A percentile compares a stretch with the other conserved stretches of the same genome.
Conservation (phyloP, 2,113 vertebrate species). For the Lanius ludovicianus region DNA sequence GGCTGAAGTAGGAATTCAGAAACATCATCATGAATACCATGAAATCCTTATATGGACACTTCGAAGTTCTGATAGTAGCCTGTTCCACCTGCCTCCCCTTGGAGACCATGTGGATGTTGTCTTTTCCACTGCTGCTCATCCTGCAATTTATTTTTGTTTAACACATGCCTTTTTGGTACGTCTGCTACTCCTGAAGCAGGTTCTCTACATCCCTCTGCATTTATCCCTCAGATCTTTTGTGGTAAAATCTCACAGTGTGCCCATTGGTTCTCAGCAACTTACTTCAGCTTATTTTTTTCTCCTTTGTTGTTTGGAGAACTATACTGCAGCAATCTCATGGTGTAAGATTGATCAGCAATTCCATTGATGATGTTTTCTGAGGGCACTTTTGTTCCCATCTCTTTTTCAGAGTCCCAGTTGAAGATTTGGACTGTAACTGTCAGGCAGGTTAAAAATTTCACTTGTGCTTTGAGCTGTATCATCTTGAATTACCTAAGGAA, state of each 20-base stretch:
- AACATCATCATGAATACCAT: neutral
- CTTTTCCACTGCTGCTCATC: neutral
- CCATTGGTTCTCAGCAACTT: neutral
- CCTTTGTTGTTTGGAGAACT: neutral
- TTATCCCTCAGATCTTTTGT: neutral
- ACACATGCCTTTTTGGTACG: fast-evolving
- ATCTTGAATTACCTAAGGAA: neutral
- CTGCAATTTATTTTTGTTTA: neutral
- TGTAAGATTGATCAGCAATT: neutral
- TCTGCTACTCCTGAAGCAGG: neutral
- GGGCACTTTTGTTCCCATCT: neutral
- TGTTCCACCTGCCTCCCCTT: neutral
- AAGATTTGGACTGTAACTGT: neutral
- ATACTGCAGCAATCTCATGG: neutral
- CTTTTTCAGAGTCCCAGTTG: neutral
- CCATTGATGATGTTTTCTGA: neutral
- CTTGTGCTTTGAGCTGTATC: neutral
- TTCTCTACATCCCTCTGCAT: neutral
- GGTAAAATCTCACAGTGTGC: neutral
- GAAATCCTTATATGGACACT: neutral
- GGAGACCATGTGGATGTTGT: neutral
- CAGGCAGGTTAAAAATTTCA: neutral
- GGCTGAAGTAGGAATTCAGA: neutral
- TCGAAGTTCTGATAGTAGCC: neutral
- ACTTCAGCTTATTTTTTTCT: neutral